These are phyloP conservation scores for Periophthalmus magnuspinnatus DNA, from an alignment of 2,797 vertebrate species.

Conservation along the genomic window DNA sequence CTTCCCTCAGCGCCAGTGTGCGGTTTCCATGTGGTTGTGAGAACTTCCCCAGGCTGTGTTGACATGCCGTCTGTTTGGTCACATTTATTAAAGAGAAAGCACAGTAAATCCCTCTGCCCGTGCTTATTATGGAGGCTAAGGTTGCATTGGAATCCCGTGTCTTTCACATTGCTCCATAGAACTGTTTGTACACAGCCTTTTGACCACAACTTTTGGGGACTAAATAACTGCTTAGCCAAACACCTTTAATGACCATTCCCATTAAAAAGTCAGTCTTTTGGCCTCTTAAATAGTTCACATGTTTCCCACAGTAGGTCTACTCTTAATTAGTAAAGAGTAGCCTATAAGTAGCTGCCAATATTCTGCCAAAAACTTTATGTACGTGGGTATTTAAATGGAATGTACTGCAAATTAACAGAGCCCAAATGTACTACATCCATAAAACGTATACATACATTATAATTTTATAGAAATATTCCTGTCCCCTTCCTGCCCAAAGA, in stretches of 20 bases:
- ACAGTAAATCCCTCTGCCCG: conserved; percentile 64
- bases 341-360: conserved; percentile 28
- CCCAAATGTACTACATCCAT: neutral
- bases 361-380: neutral
- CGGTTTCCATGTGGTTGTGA: conserved; percentile 39
- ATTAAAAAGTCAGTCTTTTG: conserved; percentile 66
- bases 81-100: conserved; percentile 71
- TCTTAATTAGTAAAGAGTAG: conserved; percentile 24
- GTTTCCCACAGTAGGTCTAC: conserved; percentile 36
- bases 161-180: conserved; percentile 55
- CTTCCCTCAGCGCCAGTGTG: neutral
- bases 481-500: neutral
- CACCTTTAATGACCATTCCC: conserved; percentile 69
- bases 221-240: conserved; percentile 71
- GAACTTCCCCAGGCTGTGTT: conserved; percentile 47
- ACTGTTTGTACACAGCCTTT: conserved; percentile 66
- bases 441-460: neutral
- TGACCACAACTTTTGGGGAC: conserved; percentile 39
- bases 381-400: neutral
- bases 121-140: conserved; percentile 56
- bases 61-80: conserved; percentile 63
- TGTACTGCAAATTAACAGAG: too few species aligned
- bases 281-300: conserved; percentile 51
- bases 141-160: conserved; percentile 57
- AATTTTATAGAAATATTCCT: neutral